A percentile compares a stretch with the other conserved stretches of the same genome.
Evolutionary conservation across 2,888 invertebrate genomes (phyloP).

Genomic region (Leistus spinibarbis): DNA sequence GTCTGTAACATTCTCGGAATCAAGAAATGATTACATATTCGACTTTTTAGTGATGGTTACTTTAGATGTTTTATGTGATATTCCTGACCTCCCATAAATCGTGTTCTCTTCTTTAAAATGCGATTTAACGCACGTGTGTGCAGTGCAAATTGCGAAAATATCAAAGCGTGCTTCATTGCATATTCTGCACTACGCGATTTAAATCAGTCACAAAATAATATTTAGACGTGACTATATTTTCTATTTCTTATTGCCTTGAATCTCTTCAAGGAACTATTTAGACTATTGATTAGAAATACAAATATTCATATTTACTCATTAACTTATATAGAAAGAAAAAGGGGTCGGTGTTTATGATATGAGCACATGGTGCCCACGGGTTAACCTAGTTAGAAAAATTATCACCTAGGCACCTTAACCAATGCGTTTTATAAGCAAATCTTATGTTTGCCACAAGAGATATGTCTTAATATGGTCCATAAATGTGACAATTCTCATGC

Average conservation of each 20-base stretch:
- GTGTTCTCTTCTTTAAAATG: constrained; percentile 5
- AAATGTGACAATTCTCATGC: not conserved
- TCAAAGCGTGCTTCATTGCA: constrained; percentile 20
- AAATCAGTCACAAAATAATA: constrained; percentile 36
- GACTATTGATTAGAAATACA: not conserved
- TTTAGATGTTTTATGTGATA: not conserved
- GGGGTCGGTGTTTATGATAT: too few species aligned
- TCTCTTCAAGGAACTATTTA: not conserved
- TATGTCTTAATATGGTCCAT: not conserved
- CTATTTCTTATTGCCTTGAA: constrained; percentile 33
- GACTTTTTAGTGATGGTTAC: too few species aligned
- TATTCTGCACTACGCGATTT: constrained; percentile 21
- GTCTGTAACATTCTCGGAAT: too few species aligned
- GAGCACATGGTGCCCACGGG: too few species aligned
- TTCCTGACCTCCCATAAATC: constrained; percentile 15
- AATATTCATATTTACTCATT: too few species aligned
- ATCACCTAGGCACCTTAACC: too few species aligned
- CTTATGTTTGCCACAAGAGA: too few species aligned
- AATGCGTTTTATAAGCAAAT: too few species aligned
- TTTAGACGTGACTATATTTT: constrained; percentile 35
- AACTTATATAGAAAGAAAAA: too few species aligned
- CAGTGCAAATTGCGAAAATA: constrained; percentile 25
- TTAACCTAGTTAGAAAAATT: too few species aligned
- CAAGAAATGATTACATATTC: too few species aligned
- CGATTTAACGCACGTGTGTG: constrained; percentile 22